phyloP scores from a whole-genome alignment of 2,797 vertebrate genomes.

The Bradypodion pumilum region DNA sequence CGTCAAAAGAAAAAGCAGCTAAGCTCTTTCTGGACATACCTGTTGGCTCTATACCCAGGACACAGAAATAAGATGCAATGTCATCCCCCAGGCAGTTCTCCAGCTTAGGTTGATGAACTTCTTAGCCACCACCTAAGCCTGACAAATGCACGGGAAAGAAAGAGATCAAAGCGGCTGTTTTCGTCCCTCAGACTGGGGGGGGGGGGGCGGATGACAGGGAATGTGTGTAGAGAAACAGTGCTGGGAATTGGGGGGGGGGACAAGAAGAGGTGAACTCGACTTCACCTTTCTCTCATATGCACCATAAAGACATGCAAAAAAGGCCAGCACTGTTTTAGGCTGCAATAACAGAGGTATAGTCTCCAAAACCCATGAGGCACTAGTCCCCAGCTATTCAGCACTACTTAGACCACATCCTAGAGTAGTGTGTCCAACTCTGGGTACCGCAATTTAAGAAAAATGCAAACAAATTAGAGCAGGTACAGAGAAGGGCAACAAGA shows the following conservation, averaged over 20 bases:
- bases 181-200: neutral
- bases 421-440: too few species aligned
- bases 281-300: neutral
- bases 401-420: too few species aligned
- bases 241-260: neutral
- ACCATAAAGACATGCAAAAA: too few species aligned
- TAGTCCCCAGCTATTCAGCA: too few species aligned
- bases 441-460: too few species aligned
- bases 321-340: neutral
- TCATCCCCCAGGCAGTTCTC: slow-evolving; percentile 34
- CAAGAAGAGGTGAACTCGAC: neutral
- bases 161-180: neutral
- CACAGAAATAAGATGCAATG: slow-evolving; percentile 55
- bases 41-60: slow-evolving; percentile 47
- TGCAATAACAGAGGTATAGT: too few species aligned
- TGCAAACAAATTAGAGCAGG: too few species aligned
- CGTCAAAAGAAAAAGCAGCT: neutral
- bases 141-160: neutral
- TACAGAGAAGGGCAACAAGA: too few species aligned
- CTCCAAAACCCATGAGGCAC: too few species aligned
- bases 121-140: neutral
- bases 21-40: slow-evolving; percentile 40
- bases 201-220: neutral
- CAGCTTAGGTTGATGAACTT: slow-evolving; percentile 7
- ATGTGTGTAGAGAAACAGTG: neutral